Evolutionary conservation across 2,888 invertebrate species (phyloP), one percentile per base, ranked within the genome.

Genomic region (Eustalomyia histrio): DNA sequence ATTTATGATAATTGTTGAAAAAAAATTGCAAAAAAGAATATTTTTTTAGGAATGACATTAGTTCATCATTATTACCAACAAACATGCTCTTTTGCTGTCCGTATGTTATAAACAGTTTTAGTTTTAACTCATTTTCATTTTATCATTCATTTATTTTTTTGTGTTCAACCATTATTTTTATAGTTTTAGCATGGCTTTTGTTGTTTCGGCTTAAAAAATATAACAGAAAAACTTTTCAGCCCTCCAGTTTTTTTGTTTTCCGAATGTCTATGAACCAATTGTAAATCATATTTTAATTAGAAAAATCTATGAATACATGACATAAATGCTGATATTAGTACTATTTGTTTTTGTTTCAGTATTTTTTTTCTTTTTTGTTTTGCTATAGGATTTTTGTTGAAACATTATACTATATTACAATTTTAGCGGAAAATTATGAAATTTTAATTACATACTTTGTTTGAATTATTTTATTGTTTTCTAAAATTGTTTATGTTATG

Each of bases 271-370:
- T 78, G 78, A 78, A 78, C 65, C 74, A 81, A 81, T 78, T 78
- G 78, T 81, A 81, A 81, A 81, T 81, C 81, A 81, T 75, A 81
- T 81, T 78, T 73, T 81, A 81, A 81, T 81, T 81, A 81, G 81
- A 78, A 78, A 78, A 81, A 81, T 81, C 78, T 75, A 78, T 81
- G 81, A 78, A 81, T 81, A 81, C 78, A 78, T 81, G 69, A 67
- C 65, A 57, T 43, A 78, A 81, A 74, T 81, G 74, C 67, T 78
- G 78, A 78, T 78, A 78, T 75, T 78, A 74, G 64, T 35, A 58
- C 53, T 57, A 65, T 76, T 80, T 73, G 47, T 43, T 57, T 67
- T 17, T 58, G 33, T 69, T 75, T 64, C 57, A 21, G 24, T 67
- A 35, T 50, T 58, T 69, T 24, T 64, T 63, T 50, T 3, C 6